These are phyloP conservation scores for Drosophila sordidula DNA, from an alignment of 2,888 invertebrate genomes.

Conservation along the genomic window DNA sequence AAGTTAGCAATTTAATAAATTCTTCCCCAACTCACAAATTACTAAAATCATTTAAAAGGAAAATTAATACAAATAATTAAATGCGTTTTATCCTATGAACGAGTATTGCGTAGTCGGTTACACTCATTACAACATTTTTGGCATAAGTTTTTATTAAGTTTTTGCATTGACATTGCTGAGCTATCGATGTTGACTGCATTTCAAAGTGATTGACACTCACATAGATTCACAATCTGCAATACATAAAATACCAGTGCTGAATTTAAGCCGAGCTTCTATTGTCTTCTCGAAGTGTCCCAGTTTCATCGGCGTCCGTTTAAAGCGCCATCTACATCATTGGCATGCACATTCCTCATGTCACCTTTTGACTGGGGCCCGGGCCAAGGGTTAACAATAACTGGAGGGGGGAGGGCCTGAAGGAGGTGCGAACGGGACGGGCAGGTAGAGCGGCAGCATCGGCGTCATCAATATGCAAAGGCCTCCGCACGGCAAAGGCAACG, in stretches of 20 bases:
- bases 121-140: no score
- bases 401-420: constrained; percentile 12
- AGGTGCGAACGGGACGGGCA: constrained; percentile 17
- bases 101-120: background rate
- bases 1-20: no score
- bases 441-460: constrained; percentile 29
- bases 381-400: constrained; percentile 49
- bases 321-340: constrained; percentile 39
- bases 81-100: no score
- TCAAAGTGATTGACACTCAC: background rate
- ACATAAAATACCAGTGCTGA: background rate
- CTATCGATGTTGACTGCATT: background rate
- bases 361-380: constrained; percentile 38
- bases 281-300: constrained; percentile 57
- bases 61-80: no score
- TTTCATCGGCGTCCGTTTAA: constrained; percentile 56
- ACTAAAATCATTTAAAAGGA: no score
- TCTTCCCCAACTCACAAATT: no score
- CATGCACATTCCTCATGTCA: constrained; percentile 49
- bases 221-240: background rate
- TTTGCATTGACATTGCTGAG: background rate
- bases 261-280: constrained; percentile 38
- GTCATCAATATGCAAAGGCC: constrained; percentile 77
- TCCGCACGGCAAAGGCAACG: constrained; percentile 27
- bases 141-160: no score